Evolutionary conservation across 1,140 invertebrate genomes (phyloP), one percentile per base, ranked within the genome.

Genomic region (Eciton burchellii): DNA sequence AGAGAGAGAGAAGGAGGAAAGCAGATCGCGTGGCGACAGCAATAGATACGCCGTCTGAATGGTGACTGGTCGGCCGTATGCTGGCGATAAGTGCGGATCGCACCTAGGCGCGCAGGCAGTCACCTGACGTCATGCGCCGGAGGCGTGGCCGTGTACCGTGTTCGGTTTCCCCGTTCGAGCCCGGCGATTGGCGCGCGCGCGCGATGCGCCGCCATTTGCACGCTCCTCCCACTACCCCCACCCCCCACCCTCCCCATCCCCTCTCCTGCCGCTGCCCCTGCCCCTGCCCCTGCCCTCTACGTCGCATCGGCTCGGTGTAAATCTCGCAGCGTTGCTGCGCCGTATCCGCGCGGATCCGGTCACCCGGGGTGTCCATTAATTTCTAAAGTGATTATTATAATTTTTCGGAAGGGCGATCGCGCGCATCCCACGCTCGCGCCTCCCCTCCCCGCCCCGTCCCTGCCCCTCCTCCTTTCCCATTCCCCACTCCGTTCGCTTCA

Each of bases 371-470:
- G 89, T 88, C 74, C 91, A 92, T 93, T 93, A 91, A 92, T 92
- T 92, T 91, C 85, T 90, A 91, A 91, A 91, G 89, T 90, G 89
- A 91, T 93, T 92, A 92, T 92, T 92, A 90, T 90, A 90, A 92
- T 91, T 92, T 92, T 89, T 87, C 76, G 84, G 47, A 24, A 57
- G 60, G 57, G 57, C 43, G 65, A 73, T 60, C 43, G 21, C 35
- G 21, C 21, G 35, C 81, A 60, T 83, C 77, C 66, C 73, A 19
- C 45, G 62, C 83, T 81, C 70, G 19, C 29, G 14, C 49, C 45
- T 9, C 49, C 11, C 24, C 47, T 0, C 16, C 2, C 3, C 26
- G 3, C 6, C 6, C 14, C 12, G 4, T 0, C 41, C 3, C 11
- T 24, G 19, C 21, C 24, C 63, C 35, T 16, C 21, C 43, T 19